phyloP scores from a whole-genome alignment of 2,113 vertebrate species.

The Canis aureus region DNA sequence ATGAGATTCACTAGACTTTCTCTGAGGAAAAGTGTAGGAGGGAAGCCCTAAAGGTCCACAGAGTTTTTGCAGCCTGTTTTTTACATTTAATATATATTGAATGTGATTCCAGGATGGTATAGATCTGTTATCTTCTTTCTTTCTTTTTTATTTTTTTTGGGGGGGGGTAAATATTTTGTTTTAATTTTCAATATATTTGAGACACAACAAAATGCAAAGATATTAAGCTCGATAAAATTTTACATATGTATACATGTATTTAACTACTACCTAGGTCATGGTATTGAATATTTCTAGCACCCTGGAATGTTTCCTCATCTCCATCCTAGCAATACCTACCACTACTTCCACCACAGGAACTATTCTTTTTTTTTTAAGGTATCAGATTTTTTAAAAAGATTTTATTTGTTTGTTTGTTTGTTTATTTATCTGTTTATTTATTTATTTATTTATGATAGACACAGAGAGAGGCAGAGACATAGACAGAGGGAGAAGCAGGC shows the following conservation, averaged over 20 bases:
- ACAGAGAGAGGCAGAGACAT: too few species aligned
- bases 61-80: constrained; percentile 35
- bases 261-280: not conserved
- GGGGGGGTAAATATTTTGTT: not conserved
- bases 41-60: not conserved
- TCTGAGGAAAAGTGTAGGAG: not conserved
- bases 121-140: not conserved
- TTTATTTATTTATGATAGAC: too few species aligned
- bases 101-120: not conserved
- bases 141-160: not conserved
- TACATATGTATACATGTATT: not conserved
- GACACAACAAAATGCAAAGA: not conserved
- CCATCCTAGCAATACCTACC: not conserved
- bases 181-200: not conserved
- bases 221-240: not conserved
- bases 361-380: not conserved
- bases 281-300: not conserved
- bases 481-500: too few species aligned
- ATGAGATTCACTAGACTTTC: not conserved
- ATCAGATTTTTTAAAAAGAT: too few species aligned
- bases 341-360: not conserved
- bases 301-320: not conserved
- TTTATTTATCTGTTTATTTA: too few species aligned
- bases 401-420: too few species aligned
- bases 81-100: not conserved